Conservation (phyloP, 2,888 invertebrate genomes). For the Meandrusa payeni region DNA sequence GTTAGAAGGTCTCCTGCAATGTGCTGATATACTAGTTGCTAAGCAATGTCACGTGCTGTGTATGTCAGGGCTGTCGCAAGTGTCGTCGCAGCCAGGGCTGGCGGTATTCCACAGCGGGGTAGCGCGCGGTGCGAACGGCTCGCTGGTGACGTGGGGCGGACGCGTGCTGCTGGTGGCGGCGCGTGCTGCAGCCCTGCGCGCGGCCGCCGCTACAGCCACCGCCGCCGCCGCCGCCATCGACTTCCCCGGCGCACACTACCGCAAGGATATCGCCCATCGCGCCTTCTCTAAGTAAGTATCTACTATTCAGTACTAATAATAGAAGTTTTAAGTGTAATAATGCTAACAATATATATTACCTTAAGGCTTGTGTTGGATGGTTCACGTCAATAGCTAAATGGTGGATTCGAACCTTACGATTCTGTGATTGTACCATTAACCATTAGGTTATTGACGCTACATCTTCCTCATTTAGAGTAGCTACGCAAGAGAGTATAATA, state of each 20-base stretch:
- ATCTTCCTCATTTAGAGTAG: too few species aligned
- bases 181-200: constrained; percentile 83
- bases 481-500: too few species aligned
- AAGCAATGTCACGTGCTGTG: too few species aligned
- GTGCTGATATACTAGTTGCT: too few species aligned
- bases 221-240: constrained; percentile 85
- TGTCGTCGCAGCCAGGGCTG: constrained; percentile 72
- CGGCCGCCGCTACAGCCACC: constrained; percentile 88
- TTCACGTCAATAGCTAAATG: too few species aligned
- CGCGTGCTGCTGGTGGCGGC: constrained; percentile 92
- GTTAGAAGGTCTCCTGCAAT: too few species aligned
- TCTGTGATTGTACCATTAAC: too few species aligned
- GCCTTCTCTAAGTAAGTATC: constrained; percentile 87
- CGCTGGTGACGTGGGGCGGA: constrained; percentile 91
- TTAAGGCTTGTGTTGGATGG: too few species aligned
- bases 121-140: constrained; percentile 77
- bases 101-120: constrained; percentile 94
- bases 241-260: constrained; percentile 92
- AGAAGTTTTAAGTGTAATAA: too few species aligned
- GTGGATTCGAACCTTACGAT: too few species aligned
- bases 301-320: background rate
- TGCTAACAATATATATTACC: too few species aligned
- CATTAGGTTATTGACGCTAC: too few species aligned
- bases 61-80: constrained; percentile 79
- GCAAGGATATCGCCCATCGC: constrained; percentile 94